Base-by-base conservation (phyloP, 2,797 vertebrate genomes). In the Coluber constrictor region DNA sequence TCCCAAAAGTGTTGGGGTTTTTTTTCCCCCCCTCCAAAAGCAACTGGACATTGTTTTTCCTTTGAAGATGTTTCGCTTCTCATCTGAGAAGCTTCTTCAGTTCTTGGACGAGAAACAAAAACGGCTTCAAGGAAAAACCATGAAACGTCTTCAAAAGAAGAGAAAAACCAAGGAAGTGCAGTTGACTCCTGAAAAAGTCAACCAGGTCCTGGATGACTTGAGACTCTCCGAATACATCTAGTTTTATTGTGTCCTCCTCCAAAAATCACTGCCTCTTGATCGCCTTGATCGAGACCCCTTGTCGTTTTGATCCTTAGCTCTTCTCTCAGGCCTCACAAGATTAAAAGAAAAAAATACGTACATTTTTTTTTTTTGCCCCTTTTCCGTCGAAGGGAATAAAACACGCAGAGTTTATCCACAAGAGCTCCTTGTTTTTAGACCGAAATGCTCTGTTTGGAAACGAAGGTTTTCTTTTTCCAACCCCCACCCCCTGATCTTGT, bases 401-500 rank as follows among this genome's bases (percentile, higher is more conserved):
- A 60, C 88, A 87, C 89, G 15, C 29, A 20, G n/a, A 32, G 88
- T 86, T 92, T 8, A 87, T 91, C 92, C 60, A 11, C 25, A 55
- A 92, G 94, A 94, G 25, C 90, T 90, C 92, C 88, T 93, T 93
- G 94, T 93, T 90, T 94, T 63, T 92, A 86, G 0, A 1, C 88
- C 59, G 51, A 92, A 95, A 93, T 93, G 94, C 94, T 90, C 59
- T 54, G 91, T 79, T 95, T 96, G 92, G 95, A 92, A 97, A 97
- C 97, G 1, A 94, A 87, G 93, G 92, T 96, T 94, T 93, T 92
- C 66, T 70, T 83, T 94, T 70, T 32, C 18, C 8, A 0, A 5
- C 18, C 18, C 70, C 8, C 94, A 98, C 96, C 8, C 94, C 98
- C 96, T 97, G 96, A 97, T 98, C 95, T 97, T 98, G 97, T 97